A percentile compares a stretch with the other conserved stretches of the same genome.
These are phyloP conservation scores for Sinocyclocheilus rhinocerous DNA, from an alignment of 2,113 vertebrate species.

Conservation along the genomic window DNA sequence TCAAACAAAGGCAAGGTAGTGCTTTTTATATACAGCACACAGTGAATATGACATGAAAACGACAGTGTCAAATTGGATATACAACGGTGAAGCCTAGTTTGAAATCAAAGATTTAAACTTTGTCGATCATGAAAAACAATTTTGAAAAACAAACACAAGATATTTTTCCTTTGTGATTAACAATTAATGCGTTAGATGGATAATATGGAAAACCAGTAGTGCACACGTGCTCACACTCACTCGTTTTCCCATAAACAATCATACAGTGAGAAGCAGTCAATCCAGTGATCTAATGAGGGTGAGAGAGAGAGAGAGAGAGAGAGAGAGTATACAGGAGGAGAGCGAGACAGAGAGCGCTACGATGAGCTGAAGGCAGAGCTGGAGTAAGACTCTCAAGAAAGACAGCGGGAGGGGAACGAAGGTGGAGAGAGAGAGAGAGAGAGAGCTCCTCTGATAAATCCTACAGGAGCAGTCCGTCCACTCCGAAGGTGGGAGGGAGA, in stretches of 20 bases:
- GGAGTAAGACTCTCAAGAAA: conserved; percentile 27
- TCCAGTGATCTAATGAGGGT: conserved; percentile 38
- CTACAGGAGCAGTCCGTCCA: no score
- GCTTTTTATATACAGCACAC: no score
- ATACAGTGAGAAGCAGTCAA: conserved; percentile 15
- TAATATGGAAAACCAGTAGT: not conserved
- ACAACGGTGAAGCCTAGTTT: no score
- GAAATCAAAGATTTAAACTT: no score
- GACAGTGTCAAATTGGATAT: no score
- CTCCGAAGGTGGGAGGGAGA: conserved; percentile 34
- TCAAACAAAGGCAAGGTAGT: no score
- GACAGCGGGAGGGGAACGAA: conserved; percentile 9
- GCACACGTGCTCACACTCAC: not conserved
- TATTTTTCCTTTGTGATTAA: not conserved
- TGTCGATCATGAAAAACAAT: no score
- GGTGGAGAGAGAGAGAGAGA: not conserved
- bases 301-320: conserved; percentile 35
- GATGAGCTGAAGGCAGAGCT: conserved; percentile 43
- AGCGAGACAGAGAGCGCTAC: conserved; percentile 39
- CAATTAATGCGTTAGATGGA: not conserved
- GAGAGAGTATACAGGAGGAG: no score
- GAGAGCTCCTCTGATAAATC: not conserved
- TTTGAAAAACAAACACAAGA: not conserved
- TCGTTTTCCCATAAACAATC: not conserved
- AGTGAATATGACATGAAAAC: no score